Conservation (phyloP, 1,140 invertebrate species). For the Apolygus lucorum region DNA sequence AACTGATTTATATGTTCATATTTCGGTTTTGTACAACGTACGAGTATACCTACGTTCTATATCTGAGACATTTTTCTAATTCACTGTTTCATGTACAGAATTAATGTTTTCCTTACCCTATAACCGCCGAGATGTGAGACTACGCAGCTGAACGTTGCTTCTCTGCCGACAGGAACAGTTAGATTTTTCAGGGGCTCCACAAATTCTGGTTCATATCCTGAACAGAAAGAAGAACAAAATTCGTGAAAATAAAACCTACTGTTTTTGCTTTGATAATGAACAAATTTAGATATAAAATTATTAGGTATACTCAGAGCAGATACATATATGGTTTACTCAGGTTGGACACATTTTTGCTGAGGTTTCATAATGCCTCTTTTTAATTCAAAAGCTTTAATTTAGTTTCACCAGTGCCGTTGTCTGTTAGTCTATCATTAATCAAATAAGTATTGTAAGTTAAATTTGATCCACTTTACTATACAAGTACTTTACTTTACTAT, state of each 20-base stretch:
- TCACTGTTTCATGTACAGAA: not conserved
- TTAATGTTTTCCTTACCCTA: conserved; percentile 54
- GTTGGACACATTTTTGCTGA: not conserved
- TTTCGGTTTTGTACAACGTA: too few relatives aligned
- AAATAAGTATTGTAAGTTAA: too few relatives aligned
- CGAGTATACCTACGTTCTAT: too few relatives aligned
- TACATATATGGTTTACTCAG: not conserved
- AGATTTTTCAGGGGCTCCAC: conserved; percentile 70
- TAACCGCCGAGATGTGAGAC: conserved; percentile 81
- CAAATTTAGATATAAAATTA: not conserved
- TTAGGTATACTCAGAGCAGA: not conserved
- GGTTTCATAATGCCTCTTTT: not conserved
- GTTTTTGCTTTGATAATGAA: not conserved
- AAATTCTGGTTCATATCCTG: conserved; percentile 60
- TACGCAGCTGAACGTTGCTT: conserved; percentile 77
- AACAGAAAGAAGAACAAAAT: not conserved
- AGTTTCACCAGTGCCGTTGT: too few relatives aligned
- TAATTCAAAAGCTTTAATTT: not conserved
- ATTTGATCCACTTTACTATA: too few relatives aligned
- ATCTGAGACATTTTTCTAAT: too few relatives aligned
- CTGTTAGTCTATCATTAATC: too few relatives aligned
- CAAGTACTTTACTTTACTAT: too few relatives aligned
- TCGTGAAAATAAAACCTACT: not conserved
- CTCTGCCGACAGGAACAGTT: conserved; percentile 71
- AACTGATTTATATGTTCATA: too few relatives aligned